Evolutionary conservation across 2,888 invertebrate genomes (phyloP), one percentile per base, ranked within the genome.

Genomic region (Sthenelais limicola): DNA sequence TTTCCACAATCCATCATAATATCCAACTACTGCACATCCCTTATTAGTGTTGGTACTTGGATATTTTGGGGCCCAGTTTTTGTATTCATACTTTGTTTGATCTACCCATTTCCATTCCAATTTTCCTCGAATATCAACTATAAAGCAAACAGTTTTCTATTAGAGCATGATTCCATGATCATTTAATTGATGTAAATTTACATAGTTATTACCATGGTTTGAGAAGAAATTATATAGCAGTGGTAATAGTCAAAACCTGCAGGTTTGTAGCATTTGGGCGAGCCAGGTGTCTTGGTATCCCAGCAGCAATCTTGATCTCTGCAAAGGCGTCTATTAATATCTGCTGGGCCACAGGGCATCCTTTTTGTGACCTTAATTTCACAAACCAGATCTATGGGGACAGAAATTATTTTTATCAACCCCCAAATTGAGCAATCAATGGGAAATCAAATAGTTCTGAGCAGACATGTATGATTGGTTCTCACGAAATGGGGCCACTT

Each of bases 71-170:
- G 52, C 52, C 52, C 52, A 52, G 52, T 52, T 52, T 15, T 2
- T 24, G 26, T 28, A 52, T 26, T 52, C 26, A 24, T 15, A 52
- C 26, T 24, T 15, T 2, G 52, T 52, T 12, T 26, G 15, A 52
- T 52, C 52, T 21, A 30, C 12, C 52, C 52, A 52, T 30, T 30
- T 3, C 52, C 52, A 52, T 12, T 52, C 52, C 15, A 24, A 52
- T 15, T 52, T 52, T 21, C 52, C 52, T 28, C 52, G 52, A 3
- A 30, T 26, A 24, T 52, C 52, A 52, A 52, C 52, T 52, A 15
- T 15, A n/a, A 24, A 24, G 24, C 26, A 52, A 3, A 52, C 49
- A 49, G 9, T 12, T n/a, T n/a, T n/a, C n/a, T n/a, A n/a, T n/a
- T n/a, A n/a, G n/a, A n/a, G n/a, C n/a, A n/a, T n/a, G n/a, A n/a